Percentiles rank a stretch among this genome's conserved stretches.
Conservation (phyloP, 1,140 invertebrate species). For the Conopomorpha cramerella region DNA sequence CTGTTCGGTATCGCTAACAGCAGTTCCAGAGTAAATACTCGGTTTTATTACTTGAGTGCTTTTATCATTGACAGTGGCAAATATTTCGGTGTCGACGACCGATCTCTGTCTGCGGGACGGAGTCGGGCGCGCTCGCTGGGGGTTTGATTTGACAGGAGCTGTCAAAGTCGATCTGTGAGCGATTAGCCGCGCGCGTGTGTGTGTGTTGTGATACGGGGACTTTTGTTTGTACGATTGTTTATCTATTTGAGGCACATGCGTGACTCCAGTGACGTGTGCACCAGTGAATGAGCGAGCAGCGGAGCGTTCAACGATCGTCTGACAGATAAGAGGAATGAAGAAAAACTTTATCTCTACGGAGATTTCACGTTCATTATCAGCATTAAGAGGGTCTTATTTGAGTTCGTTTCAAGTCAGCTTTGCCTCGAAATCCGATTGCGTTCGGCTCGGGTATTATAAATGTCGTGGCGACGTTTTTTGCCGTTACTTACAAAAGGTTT, state of each 20-base stretch:
- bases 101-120: slow-evolving; percentile 5
- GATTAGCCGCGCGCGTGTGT: slow-evolving; percentile 1
- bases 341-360: slow-evolving; percentile 21
- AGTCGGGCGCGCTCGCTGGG: slow-evolving; percentile 18
- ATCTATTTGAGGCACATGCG: not conserved
- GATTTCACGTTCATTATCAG: slow-evolving; percentile 48
- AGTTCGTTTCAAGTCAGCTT: not conserved
- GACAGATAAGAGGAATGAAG: not conserved
- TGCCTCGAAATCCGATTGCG: not conserved
- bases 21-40: slow-evolving; percentile 21
- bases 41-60: slow-evolving; percentile 19
- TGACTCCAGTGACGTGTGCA: not conserved
- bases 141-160: slow-evolving; percentile 31
- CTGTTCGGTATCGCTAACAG: slow-evolving; percentile 21
- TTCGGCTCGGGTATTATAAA: not conserved
- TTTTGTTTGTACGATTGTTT: not conserved
- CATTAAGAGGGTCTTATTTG: not conserved
- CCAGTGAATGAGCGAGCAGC: not conserved
- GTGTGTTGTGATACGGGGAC: not conserved
- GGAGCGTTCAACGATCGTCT: not conserved
- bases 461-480: too few species aligned
- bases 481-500: too few species aligned
- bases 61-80: slow-evolving; percentile 7
- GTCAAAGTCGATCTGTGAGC: slow-evolving; percentile 23
- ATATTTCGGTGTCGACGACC: slow-evolving; percentile 5